Percentiles rank a stretch among this genome's conserved stretches.
phyloP scores from a whole-genome alignment of 2,888 invertebrate species.

The Oscheius sp. region DNA sequence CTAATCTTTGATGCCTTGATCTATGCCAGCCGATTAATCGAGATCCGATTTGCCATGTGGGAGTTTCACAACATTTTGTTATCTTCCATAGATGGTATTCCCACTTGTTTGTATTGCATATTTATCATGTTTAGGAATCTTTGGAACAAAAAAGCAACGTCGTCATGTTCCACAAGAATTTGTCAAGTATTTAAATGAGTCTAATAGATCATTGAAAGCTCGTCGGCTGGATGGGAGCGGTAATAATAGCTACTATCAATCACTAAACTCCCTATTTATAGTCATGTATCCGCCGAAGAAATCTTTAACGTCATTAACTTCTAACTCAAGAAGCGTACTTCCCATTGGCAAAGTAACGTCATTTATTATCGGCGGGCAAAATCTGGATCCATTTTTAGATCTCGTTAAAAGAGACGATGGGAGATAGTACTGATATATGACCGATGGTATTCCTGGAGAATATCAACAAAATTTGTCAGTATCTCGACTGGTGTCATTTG shows the following conservation, averaged over 20 bases:
- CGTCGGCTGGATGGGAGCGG: constrained; percentile 34
- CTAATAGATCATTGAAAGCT: constrained; percentile 54
- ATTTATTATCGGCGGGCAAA: neutral
- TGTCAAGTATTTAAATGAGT: constrained; percentile 60
- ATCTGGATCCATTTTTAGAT: neutral
- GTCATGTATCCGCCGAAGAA: neutral
- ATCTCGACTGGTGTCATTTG: too few relatives aligned
- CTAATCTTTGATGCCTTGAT: constrained; percentile 80
- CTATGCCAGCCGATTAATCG: constrained; percentile 80
- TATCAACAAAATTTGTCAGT: too few relatives aligned
- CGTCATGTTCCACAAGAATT: constrained; percentile 57
- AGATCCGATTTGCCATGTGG: constrained; percentile 76
- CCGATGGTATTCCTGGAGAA: too few relatives aligned
- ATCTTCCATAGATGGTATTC: constrained; percentile 19
- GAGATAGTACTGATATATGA: constrained; percentile 7
- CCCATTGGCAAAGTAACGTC: neutral
- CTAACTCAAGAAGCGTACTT: constrained; percentile 1
- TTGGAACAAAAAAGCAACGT: constrained; percentile 19
- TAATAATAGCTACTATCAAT: neutral
- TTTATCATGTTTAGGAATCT: constrained; percentile 19
- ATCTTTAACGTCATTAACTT: neutral
- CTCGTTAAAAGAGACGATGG: constrained; percentile 14
- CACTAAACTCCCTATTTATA: neutral
- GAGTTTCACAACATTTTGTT: constrained; percentile 44
- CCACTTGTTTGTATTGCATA: neutral